Percentiles rank a stretch among this genome's conserved stretches.
Evolutionary conservation across 2,113 vertebrate genomes (phyloP).

Genomic region (Archocentrus centrarchus): DNA sequence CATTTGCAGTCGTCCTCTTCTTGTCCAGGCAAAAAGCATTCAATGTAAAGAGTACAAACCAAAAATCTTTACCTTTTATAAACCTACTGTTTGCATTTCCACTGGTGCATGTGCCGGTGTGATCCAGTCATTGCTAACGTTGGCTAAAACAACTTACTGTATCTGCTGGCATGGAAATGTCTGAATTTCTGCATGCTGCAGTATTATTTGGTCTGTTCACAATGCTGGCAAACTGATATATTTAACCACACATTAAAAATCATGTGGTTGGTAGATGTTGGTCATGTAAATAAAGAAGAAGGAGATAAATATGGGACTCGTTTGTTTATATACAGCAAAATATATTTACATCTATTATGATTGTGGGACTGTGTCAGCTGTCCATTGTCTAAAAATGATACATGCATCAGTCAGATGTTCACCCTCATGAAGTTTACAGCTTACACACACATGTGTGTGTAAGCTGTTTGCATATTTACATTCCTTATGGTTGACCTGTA

Average conservation of each 20-base stretch:
- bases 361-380: neutral
- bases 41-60: neutral
- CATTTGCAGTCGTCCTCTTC: neutral
- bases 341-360: neutral
- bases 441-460: too few relatives aligned
- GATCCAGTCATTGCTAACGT: neutral
- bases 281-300: neutral
- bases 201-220: neutral
- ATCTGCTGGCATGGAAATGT: neutral
- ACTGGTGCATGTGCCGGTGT: neutral
- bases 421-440: neutral
- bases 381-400: neutral
- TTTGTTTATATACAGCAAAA: conserved; percentile 9
- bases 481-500: neutral
- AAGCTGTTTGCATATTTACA: neutral
- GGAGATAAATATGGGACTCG: neutral
- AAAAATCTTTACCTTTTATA: neutral
- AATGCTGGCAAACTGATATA: neutral
- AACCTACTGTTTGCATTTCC: neutral
- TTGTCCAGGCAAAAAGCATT: neutral
- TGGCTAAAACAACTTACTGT: neutral
- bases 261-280: neutral
- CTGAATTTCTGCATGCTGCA: neutral
- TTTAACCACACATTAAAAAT: neutral
- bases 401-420: neutral